A percentile compares a stretch with the other conserved stretches of the same genome.
phyloP scores from a whole-genome alignment of 2,797 vertebrate species.

The Betta splendens region DNA sequence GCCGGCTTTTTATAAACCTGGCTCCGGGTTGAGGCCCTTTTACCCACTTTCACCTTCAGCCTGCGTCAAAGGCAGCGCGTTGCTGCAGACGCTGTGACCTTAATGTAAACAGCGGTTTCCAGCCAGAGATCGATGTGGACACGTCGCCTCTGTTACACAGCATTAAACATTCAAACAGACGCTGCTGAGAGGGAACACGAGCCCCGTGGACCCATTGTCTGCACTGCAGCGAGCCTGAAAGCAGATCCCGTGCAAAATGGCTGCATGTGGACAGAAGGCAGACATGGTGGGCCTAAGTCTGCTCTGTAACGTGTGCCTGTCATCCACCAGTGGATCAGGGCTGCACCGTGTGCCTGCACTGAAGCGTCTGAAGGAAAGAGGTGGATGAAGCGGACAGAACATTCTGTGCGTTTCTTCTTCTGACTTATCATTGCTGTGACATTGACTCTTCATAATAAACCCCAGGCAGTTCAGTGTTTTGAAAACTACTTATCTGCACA shows the following conservation, averaged over 20 bases:
- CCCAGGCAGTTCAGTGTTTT: neutral
- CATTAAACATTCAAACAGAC: conserved; percentile 1
- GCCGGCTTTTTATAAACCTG: conserved; percentile 72
- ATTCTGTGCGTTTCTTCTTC: neutral
- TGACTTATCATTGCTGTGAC: neutral
- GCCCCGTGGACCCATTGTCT: conserved; percentile 17
- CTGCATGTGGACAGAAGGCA: conserved; percentile 33
- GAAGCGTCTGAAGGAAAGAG: conserved; percentile 4
- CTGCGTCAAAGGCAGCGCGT: conserved; percentile 67
- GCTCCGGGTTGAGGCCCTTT: conserved; percentile 49
- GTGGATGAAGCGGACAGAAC: neutral
- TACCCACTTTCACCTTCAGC: conserved; percentile 54
- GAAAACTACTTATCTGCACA: conserved; percentile 22
- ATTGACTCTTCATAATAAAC: neutral
- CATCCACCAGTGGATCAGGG: too few relatives aligned
- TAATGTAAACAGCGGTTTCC: conserved; percentile 31
- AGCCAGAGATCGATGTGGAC: neutral
- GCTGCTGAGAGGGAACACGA: conserved; percentile 22
- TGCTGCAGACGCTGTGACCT: neutral
- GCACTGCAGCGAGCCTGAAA: conserved; percentile 47
- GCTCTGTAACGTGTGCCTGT: conserved; percentile 32
- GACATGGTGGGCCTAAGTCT: conserved; percentile 33
- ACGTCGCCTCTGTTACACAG: conserved; percentile 4
- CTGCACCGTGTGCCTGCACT: too few relatives aligned
- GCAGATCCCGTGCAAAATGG: conserved; percentile 45